These are phyloP conservation scores for Papilio protenor DNA, from an alignment of 2,888 invertebrate genomes.

Conservation along the genomic window DNA sequence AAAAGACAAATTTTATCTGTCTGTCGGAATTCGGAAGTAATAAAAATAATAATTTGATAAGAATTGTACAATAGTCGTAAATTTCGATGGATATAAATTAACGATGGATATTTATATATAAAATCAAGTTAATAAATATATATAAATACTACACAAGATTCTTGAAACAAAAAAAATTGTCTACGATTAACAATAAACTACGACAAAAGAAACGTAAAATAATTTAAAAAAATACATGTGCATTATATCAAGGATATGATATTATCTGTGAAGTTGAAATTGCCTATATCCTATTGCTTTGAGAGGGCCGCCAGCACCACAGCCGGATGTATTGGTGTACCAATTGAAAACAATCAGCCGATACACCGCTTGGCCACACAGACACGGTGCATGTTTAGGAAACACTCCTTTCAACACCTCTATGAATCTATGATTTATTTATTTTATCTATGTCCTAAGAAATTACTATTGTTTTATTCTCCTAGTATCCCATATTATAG, in stretches of 20 bases:
- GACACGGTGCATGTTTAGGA: slow-evolving; percentile 1
- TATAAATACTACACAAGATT: no score
- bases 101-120: no score
- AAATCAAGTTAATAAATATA: no score
- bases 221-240: background rate
- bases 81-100: no score
- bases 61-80: no score
- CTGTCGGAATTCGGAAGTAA: background rate
- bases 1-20: background rate
- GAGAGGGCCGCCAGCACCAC: slow-evolving; percentile 3
- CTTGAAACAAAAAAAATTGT: no score
- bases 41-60: background rate
- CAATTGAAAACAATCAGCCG: slow-evolving; percentile 35
- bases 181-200: no score
- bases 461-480: background rate
- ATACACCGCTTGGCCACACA: slow-evolving; percentile 4
- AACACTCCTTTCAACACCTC: slow-evolving; percentile 16
- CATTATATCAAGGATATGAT: slow-evolving; percentile 6
- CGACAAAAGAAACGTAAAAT: no score
- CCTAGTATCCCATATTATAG: no score
- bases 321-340: slow-evolving; percentile 31
- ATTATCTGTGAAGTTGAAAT: slow-evolving; percentile 27
- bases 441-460: background rate
- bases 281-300: slow-evolving; percentile 38
- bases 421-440: background rate